phyloP scores from a whole-genome alignment of 30 jellyfish, hydroid and myxozoan species.

The Aurelia coerulea region DNA sequence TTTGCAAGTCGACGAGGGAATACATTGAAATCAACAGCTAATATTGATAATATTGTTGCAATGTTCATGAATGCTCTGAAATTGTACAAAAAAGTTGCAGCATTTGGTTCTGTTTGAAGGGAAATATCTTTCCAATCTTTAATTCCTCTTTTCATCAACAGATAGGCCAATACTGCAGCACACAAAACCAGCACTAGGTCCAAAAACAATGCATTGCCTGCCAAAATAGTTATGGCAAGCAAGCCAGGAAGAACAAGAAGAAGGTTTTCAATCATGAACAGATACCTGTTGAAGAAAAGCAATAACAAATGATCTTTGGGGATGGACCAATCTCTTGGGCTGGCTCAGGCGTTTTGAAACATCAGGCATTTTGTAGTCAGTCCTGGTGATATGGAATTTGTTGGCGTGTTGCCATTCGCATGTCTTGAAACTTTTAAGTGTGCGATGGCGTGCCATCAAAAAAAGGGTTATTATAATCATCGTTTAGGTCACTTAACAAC shows the following conservation, averaged over 20 bases:
- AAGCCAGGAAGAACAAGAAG: constrained; percentile 49
- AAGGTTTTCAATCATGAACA: constrained; percentile 34
- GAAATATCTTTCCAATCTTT: neutral
- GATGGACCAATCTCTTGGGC: no score
- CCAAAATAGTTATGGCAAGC: constrained; percentile 29
- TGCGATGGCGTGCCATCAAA: no score
- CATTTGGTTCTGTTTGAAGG: neutral
- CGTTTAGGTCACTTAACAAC: no score
- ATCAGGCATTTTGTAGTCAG: no score
- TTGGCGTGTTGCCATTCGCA: no score
- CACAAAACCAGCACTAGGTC: neutral
- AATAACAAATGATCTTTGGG: neutral
- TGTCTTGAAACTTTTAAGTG: no score
- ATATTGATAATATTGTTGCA: constrained; percentile 79
- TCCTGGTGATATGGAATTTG: no score
- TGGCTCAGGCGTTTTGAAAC: no score
- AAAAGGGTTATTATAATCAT: no score
- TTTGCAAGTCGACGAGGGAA: constrained; percentile 94
- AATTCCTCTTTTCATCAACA: neutral
- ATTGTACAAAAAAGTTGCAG: constrained; percentile 21
- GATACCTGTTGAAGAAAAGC: constrained; percentile 9
- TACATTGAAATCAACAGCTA: constrained; percentile 92
- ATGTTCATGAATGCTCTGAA: constrained; percentile 78
- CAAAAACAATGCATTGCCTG: constrained; percentile 18
- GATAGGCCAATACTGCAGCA: neutral